phyloP scores from a whole-genome alignment of 2,888 invertebrate genomes.

The Eupithecia insigniata region DNA sequence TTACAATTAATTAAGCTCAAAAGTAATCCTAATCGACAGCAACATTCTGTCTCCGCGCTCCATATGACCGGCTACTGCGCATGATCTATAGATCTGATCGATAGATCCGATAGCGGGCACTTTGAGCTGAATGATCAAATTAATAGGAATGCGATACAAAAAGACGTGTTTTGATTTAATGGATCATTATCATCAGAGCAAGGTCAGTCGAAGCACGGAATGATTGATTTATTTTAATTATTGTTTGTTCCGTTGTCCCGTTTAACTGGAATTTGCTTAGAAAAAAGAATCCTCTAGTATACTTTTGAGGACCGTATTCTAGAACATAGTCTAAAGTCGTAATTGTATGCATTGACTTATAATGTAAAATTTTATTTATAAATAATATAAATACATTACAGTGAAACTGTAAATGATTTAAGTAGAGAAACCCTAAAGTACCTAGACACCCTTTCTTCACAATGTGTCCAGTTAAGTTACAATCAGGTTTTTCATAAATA shows the following conservation, averaged over 20 bases:
- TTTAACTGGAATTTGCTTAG: background rate
- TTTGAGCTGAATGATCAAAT: conserved; percentile 9
- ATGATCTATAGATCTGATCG: conserved; percentile 17
- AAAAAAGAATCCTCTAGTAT: background rate
- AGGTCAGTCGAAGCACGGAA: background rate
- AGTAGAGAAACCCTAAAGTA: no score
- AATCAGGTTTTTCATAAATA: background rate
- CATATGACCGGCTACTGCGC: conserved; percentile 12
- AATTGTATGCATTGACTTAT: background rate
- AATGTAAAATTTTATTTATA: no score
- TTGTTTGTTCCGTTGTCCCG: background rate
- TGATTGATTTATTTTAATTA: background rate
- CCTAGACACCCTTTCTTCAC: no score
- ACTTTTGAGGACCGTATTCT: background rate
- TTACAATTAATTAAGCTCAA: background rate
- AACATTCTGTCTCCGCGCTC: background rate
- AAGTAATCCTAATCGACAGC: conserved; percentile 6
- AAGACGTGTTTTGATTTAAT: conserved; percentile 23
- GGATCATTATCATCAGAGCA: conserved; percentile 14
- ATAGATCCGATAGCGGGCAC: conserved; percentile 23
- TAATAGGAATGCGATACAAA: conserved; percentile 28
- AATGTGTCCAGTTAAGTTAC: background rate
- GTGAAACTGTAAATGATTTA: no score
- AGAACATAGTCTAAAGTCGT: no score
- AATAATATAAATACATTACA: no score